Conservation (phyloP, 2,797 vertebrate genomes). For the Enteromius fasciolatus region DNA sequence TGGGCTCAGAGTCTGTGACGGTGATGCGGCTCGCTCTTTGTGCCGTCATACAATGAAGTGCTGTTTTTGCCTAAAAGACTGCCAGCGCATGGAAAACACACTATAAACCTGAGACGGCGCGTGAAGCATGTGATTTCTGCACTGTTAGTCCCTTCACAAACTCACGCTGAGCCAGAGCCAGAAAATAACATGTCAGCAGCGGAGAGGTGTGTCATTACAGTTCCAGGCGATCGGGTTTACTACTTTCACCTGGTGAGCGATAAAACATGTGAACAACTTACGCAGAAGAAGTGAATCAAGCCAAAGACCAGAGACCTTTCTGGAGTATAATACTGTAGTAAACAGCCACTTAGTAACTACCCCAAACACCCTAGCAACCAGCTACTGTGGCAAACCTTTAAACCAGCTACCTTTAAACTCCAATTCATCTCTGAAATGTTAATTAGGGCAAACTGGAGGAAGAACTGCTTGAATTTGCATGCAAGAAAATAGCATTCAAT, state of each 20-base stretch:
- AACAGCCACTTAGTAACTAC: background rate
- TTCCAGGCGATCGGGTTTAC: background rate
- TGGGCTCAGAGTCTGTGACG: conserved; percentile 16
- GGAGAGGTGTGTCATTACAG: conserved; percentile 15
- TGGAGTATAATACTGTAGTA: no score
- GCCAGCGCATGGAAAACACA: background rate
- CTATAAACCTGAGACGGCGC: background rate
- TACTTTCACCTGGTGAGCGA: background rate
- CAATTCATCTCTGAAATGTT: background rate
- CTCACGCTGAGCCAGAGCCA: background rate
- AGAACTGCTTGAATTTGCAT: background rate
- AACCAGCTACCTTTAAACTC: no score
- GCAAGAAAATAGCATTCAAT: background rate
- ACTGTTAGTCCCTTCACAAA: background rate
- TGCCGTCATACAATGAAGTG: conserved; percentile 39
- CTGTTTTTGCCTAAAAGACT: conserved; percentile 34
- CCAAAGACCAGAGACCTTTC: background rate
- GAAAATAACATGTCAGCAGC: background rate
- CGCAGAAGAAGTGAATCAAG: background rate
- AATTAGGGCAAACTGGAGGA: background rate
- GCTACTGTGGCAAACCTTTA: background rate
- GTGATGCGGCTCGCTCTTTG: conserved; percentile 24
- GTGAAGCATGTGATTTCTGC: conserved; percentile 11
- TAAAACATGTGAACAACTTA: background rate
- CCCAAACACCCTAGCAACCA: background rate